Evolutionary conservation across 2,797 vertebrate genomes (phyloP).

Genomic region (Morus bassanus): DNA sequence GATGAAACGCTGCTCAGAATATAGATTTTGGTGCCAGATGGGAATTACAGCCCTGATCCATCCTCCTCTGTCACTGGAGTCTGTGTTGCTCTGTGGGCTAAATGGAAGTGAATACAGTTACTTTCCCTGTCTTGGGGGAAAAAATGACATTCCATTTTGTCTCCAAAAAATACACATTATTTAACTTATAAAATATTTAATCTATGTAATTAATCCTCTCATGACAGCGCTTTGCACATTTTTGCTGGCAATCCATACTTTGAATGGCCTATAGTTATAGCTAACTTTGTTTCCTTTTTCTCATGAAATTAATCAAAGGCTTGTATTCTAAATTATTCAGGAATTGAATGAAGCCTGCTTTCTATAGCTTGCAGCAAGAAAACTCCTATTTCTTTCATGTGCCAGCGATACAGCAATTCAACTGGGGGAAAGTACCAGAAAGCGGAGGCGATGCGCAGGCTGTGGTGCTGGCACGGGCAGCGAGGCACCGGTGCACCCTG

Average conservation of each 20-base stretch:
- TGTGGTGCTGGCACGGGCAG: rapidly evolving
- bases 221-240: conserved; percentile 68
- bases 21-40: conserved; percentile 62
- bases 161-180: conserved; percentile 81
- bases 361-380: conserved; percentile 56
- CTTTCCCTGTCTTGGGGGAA: conserved; percentile 71
- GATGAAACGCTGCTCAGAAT: conserved; percentile 56
- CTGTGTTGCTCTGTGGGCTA: conserved; percentile 64
- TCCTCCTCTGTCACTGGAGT: conserved; percentile 48
- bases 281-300: conserved; percentile 63
- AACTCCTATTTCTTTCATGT: conserved; percentile 40
- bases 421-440: background rate
- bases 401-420: background rate
- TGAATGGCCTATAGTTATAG: conserved; percentile 60
- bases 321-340: conserved; percentile 72
- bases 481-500: rapidly evolving
- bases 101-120: conserved; percentile 71
- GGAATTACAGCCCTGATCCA: conserved; percentile 66
- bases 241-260: conserved; percentile 63
- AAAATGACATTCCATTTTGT: conserved; percentile 82
- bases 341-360: conserved; percentile 62
- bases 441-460: rapidly evolving
- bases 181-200: conserved; percentile 84
- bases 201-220: conserved; percentile 79
- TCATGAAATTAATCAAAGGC: conserved; percentile 62